Base-by-base conservation (phyloP, 1,140 invertebrate genomes). In the Drosophila aff. region DNA sequence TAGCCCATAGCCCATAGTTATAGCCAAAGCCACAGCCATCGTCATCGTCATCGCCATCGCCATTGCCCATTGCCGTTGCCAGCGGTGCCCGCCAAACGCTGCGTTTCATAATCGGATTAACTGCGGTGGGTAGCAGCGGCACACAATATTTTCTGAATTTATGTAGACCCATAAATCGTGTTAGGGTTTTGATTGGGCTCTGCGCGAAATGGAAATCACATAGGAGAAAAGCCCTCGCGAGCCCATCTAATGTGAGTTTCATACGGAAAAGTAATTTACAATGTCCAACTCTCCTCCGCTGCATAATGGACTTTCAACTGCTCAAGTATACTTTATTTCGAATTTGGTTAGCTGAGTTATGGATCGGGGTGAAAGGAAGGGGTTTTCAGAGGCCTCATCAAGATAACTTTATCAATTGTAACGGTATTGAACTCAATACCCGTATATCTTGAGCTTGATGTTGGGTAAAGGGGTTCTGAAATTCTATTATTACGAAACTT, bases 81-180 rank as follows among this genome's bases (percentile, higher is more conserved):
- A 18, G 26, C 6, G 41, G 68, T 21, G 52, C 3, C 74, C 74
- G 31, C 62, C 62, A 43, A 67, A 59, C 73, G 60, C 65, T 55
- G 65, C 74, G 59, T 79, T 90, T 91, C 76, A 82, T 90, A 90
- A 90, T 85, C 86, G 61, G 86, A 80, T 90, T 90, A 90, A 90
- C 86, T 90, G 86, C 86, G 86, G 86, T 90, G 81, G 86, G 86
- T 91, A 91, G 62, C 31, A 63, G 46, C 33, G 55, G 44, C 68
- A 58, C 50, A 89, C 80, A 90, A 84, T 91, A 91, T 85, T 69
- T 64, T 67, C 73, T 82, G 68, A 87, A 87, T 89, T 89, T 87
- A 89, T 87, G 84, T 87, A 84, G 74, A 71, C 85, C 52, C 83
- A 86, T 86, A 87, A 87, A 86, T 86, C 83, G 82, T 83, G 46